These are phyloP conservation scores for Euproctis similis DNA, from an alignment of 2,888 invertebrate species.

Conservation along the genomic window DNA sequence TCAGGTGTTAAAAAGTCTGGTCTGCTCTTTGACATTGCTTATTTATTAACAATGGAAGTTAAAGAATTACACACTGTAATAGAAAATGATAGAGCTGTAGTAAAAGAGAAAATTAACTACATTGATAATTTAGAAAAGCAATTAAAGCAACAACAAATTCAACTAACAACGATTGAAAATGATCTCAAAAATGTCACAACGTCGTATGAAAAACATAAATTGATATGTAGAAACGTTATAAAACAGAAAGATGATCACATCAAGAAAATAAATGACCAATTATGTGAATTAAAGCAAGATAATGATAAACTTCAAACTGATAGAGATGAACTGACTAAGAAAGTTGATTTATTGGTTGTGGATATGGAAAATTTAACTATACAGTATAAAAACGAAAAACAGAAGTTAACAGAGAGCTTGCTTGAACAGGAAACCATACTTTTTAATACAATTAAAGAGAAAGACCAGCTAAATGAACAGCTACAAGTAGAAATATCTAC, in stretches of 20 bases:
- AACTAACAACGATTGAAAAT: no score
- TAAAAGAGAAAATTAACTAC: no score
- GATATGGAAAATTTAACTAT: conserved; percentile 8
- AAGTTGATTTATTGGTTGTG: conserved; percentile 8
- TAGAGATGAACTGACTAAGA: conserved; percentile 9
- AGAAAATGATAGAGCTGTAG: no score
- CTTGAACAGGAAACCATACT: conserved; percentile 9
- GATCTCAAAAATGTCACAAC: no score
- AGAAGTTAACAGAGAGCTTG: conserved; percentile 10
- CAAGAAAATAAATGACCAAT: conserved; percentile 6
- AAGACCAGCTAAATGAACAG: conserved; percentile 11
- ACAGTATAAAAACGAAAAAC: conserved; percentile 9
- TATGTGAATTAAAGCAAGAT: conserved; percentile 12
- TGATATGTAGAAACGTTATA: conserved; percentile 13
- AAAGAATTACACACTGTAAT: no score
- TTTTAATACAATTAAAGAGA: conserved; percentile 15
- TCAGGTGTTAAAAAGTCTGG: no score
- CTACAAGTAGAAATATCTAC: conserved; percentile 14
- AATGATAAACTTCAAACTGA: conserved; percentile 12
- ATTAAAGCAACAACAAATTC: no score
- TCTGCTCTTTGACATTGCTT: no score
- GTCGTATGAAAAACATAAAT: no score
- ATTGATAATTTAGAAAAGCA: no score
- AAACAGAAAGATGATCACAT: conserved; percentile 27
- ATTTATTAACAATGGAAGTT: no score